phyloP scores from a whole-genome alignment of 2,888 invertebrate species.

The Ophion costatus region DNA sequence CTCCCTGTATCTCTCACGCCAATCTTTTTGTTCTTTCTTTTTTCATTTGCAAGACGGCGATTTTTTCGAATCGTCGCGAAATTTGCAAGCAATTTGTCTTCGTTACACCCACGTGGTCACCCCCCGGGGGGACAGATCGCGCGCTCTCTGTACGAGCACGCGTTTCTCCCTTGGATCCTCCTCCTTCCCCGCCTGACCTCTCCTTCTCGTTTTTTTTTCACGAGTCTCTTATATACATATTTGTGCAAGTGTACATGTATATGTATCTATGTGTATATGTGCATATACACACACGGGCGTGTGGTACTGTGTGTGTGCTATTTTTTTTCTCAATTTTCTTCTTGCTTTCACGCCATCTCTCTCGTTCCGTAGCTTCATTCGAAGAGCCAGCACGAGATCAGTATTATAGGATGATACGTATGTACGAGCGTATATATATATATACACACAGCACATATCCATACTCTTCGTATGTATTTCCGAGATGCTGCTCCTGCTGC shows the following conservation, averaged over 20 bases:
- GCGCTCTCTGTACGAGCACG: constrained; percentile 72
- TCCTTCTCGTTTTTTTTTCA: constrained; percentile 25
- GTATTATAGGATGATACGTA: constrained; percentile 25
- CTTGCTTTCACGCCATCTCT: constrained; percentile 43
- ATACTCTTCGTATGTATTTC: constrained; percentile 49
- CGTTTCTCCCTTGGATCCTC: constrained; percentile 63
- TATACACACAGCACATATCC: background rate
- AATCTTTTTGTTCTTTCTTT: background rate
- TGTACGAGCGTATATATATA: background rate
- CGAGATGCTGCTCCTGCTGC: constrained; percentile 62
- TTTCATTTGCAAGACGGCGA: constrained; percentile 17
- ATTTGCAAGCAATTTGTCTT: constrained; percentile 81
- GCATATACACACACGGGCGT: no score
- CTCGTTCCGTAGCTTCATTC: constrained; percentile 34
- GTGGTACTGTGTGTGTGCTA: no score
- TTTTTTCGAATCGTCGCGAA: constrained; percentile 74
- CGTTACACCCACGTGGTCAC: constrained; percentile 80
- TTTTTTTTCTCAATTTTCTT: constrained; percentile 33
- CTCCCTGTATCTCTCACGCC: background rate
- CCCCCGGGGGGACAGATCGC: constrained; percentile 75
- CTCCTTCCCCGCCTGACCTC: constrained; percentile 45
- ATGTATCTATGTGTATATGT: constrained; percentile 18
- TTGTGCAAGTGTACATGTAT: background rate
- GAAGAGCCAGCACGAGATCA: constrained; percentile 37
- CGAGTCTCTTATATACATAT: background rate